Evolutionary conservation across 2,888 invertebrate species (phyloP).

Genomic region (Lepas anatifera): DNA sequence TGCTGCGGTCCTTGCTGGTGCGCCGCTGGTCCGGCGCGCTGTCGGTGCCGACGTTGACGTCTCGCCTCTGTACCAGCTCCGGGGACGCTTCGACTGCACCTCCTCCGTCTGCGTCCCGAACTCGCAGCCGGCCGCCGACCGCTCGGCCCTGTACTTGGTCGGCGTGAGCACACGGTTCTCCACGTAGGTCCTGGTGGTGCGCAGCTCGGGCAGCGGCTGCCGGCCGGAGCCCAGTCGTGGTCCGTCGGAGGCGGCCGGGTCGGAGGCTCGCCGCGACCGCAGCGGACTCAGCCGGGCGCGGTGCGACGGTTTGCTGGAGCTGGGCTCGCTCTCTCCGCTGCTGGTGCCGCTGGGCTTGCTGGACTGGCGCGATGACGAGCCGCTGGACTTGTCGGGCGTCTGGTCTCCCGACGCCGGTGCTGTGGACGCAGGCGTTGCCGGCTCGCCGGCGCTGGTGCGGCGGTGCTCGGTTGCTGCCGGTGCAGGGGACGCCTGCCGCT

Average conservation of each 20-base stretch:
- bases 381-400: background rate
- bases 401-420: background rate
- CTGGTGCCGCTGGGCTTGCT: background rate
- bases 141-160: conserved; percentile 38
- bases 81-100: conserved; percentile 12
- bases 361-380: background rate
- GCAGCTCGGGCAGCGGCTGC: conserved; percentile 30
- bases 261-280: background rate
- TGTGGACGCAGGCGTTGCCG: background rate
- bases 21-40: conserved; percentile 1
- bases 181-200: conserved; percentile 28
- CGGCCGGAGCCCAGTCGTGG: conserved; percentile 25
- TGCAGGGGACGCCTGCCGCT: background rate
- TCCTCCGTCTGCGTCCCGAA: conserved; percentile 26
- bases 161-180: conserved; percentile 43
- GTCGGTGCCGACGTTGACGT: background rate
- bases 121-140: conserved; percentile 17
- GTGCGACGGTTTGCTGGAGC: background rate
- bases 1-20: conserved; percentile 16
- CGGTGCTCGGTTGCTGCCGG: background rate
- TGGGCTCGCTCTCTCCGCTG: background rate
- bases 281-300: background rate
- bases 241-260: background rate
- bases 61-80: background rate
- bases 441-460: background rate